Evolutionary conservation across 1,140 invertebrate species (phyloP), one percentile per base, ranked within the genome.

Genomic region (Lordiphosa collinella): DNA sequence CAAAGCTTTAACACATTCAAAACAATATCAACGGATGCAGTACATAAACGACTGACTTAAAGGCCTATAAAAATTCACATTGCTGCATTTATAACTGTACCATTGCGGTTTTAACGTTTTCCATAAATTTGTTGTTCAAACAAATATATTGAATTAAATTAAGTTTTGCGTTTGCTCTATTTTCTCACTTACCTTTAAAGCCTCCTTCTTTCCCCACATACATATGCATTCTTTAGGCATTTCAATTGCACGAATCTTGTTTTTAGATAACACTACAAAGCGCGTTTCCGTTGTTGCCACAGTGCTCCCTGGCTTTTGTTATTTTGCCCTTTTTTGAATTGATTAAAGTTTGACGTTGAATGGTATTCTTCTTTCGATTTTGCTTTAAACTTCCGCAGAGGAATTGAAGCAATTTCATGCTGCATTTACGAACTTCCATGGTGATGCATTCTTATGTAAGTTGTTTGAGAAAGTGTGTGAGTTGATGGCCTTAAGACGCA

Each of bases 341-440:
- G 68, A 73, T 64, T 64, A 62, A 52, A 46, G 13, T 47, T 47
- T 16, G 14, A n/a, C 25, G 35, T 59, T 66, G 40, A 43, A 66
- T 70, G 48, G 44, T 56, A 52, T 51, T 67, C 58, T 54, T 48
- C 22, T 47, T 71, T 73, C 54, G 60, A 51, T 69, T 54, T 64
- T 55, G 60, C 51, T 34, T 40, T 22, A 32, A 54, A 65, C 75
- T 82, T 82, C 75, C 75, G 75, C 48, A 43, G 55, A 50, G 49
- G 64, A 7, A 6, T 29, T 61, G 78, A 82, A 76, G 68, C 52
- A 82, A 82, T 84, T 80, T 76, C 62, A 82, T 64, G 71, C 37
- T 38, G 38, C 66, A 71, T 75, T 80, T 66, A 48, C 36, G 35
- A 40, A 48, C 25, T 37, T 48, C 31, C 22, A 44, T 46, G 32